Evolutionary conservation across 2,797 vertebrate genomes (phyloP).

Genomic region (Molossus molossus): DNA sequence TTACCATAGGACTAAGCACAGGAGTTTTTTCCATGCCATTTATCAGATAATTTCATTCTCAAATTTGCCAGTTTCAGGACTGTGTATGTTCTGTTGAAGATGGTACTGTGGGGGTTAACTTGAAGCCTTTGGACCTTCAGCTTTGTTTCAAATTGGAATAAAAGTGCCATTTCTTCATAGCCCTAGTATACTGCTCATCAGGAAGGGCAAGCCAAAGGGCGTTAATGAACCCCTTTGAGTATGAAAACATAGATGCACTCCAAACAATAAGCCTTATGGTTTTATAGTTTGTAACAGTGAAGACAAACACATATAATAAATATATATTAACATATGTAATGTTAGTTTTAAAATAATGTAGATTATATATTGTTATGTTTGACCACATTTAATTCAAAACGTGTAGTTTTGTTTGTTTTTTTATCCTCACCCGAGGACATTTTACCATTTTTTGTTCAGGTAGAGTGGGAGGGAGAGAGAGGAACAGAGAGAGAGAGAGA

Average conservation of each 20-base stretch:
- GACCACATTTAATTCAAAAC: slow-evolving; percentile 41
- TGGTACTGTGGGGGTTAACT: neutral
- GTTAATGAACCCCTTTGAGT: neutral
- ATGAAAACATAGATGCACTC: neutral
- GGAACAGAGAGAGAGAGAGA: no score
- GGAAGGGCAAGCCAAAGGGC: neutral
- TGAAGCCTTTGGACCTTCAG: neutral
- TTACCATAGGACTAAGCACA: neutral
- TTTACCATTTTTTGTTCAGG: no score
- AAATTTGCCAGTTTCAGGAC: neutral
- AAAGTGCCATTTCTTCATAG: neutral
- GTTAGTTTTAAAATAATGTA: slow-evolving; percentile 20
- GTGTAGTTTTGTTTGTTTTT: neutral
- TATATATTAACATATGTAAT: neutral
- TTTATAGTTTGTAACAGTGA: neutral
- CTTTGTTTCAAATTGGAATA: slow-evolving; percentile 9
- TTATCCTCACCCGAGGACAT: no score
- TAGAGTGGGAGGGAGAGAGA: no score
- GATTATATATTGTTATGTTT: neutral
- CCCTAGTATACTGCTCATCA: neutral
- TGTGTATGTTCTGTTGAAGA: neutral
- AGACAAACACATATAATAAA: neutral
- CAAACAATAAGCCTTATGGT: neutral
- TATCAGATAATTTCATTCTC: slow-evolving; percentile 3
- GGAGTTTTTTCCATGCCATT: neutral